Evolutionary conservation across 2,113 vertebrate genomes (phyloP).

Genomic region (Motacilla tschutschensis): DNA sequence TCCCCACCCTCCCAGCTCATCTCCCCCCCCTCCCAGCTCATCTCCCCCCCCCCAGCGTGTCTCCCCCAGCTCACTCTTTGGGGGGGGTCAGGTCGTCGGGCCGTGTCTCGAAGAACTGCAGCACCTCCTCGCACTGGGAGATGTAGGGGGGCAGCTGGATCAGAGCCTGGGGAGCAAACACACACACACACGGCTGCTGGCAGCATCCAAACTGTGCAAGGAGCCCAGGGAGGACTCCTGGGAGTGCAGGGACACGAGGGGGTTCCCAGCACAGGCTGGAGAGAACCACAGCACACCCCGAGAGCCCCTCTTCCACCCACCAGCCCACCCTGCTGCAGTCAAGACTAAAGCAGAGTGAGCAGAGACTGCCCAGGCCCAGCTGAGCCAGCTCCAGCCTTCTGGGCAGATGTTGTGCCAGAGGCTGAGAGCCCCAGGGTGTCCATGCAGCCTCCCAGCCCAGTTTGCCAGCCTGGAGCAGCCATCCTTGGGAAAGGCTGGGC

Average conservation of each 20-base stretch:
- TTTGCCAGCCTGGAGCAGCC: background rate
- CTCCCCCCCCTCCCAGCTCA: background rate
- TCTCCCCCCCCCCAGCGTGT: background rate
- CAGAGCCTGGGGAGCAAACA: conserved; percentile 79
- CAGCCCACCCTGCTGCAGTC: background rate
- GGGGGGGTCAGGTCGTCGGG: conserved; percentile 93
- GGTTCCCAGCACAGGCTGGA: background rate
- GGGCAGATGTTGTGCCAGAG: background rate
- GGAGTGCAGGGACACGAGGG: rapidly evolving
- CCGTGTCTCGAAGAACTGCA: conserved; percentile 95
- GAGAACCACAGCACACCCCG: background rate
- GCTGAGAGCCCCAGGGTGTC: background rate
- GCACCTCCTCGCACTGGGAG: conserved; percentile 95
- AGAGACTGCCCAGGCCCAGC: background rate
- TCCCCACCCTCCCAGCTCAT: background rate
- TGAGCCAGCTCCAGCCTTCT: background rate
- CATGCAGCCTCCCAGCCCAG: background rate
- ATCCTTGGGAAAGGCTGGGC: background rate
- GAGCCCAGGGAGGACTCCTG: background rate
- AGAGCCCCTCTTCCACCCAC: background rate
- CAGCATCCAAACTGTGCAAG: background rate
- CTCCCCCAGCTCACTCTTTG: conserved; percentile 83
- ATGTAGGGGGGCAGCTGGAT: conserved; percentile 96
- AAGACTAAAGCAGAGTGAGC: background rate
- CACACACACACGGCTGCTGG: background rate